Evolutionary conservation across 2,888 invertebrate species (phyloP), one percentile per base, ranked within the genome.

Genomic region (Synergus umbraculus): DNA sequence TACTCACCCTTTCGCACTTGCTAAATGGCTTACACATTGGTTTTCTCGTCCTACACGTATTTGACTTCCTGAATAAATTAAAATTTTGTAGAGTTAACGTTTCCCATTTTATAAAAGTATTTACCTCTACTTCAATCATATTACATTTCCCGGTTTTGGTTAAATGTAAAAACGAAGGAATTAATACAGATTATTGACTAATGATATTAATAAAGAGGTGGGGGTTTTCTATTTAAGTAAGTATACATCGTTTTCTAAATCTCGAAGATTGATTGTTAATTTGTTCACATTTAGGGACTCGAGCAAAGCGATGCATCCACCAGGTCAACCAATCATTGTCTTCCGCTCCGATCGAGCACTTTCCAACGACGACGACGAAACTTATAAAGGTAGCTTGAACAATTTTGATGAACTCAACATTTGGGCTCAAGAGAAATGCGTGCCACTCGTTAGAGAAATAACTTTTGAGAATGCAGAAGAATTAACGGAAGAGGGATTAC

Each of bases 381-480:
- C 97, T 0, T 98, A 94, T 90, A 94, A 92, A n/a, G 97, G 97
- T 8, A 95, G 95, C 78, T 90, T 96, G 64, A 93, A 92, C 8
- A 96, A 94, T 89, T 97, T 96, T 88, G 98, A 98, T 88, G 97
- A 97, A 85, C 90, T 99, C n/a, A 95, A 96, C 88, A 94, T 95
- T 81, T 99, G 99, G 99, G 94, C 96, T 0, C 95, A 96, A 82
- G 97, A 98, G 85, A 97, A 97, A 90, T 99, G 99, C 92, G 97
- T 99, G 60, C 99, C 99, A 0, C 93, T 99, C 15, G 99, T 99
- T 0, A 94, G 99, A 78, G 99, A 99, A 93, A 99, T 99, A 81
- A 99, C 99, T 0, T 99, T 99, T 93, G 99, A 99, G 93, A 99
- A 99, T 94, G 99, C 99, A 1, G 99, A 99, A 93, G 99, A 99